Conservation (phyloP, 2,888 invertebrate species). For the Chaitophorus viminalis region DNA sequence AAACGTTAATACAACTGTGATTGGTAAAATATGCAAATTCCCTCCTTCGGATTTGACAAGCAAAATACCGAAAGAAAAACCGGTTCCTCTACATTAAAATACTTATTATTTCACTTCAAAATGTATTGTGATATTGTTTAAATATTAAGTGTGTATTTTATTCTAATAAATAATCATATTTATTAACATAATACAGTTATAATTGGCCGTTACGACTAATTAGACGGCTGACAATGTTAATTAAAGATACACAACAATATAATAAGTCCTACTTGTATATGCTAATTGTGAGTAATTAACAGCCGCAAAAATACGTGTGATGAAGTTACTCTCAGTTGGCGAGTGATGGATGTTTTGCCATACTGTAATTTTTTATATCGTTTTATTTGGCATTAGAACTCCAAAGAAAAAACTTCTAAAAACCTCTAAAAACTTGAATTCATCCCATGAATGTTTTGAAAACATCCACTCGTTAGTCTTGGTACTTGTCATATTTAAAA, state of each 20-base stretch:
- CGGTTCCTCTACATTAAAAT: background rate
- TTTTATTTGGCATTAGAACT: too few relatives aligned
- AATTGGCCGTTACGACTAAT: constrained; percentile 14
- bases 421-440: too few relatives aligned
- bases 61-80: background rate
- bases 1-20: background rate
- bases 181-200: constrained; percentile 16
- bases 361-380: too few relatives aligned
- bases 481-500: too few relatives aligned
- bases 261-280: background rate
- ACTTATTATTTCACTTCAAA: background rate
- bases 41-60: constrained; percentile 1
- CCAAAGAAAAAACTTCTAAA: too few relatives aligned
- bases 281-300: constrained; percentile 9
- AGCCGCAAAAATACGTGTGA: background rate
- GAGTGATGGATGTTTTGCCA: too few relatives aligned
- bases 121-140: background rate
- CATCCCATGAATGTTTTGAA: too few relatives aligned
- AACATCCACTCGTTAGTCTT: too few relatives aligned
- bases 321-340: background rate
- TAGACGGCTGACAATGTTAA: background rate
- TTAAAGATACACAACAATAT: background rate
- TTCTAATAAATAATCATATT: background rate
- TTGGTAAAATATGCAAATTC: background rate
- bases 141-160: background rate